Conservation (phyloP, 2,113 vertebrate genomes). For the Piprites chloris region DNA sequence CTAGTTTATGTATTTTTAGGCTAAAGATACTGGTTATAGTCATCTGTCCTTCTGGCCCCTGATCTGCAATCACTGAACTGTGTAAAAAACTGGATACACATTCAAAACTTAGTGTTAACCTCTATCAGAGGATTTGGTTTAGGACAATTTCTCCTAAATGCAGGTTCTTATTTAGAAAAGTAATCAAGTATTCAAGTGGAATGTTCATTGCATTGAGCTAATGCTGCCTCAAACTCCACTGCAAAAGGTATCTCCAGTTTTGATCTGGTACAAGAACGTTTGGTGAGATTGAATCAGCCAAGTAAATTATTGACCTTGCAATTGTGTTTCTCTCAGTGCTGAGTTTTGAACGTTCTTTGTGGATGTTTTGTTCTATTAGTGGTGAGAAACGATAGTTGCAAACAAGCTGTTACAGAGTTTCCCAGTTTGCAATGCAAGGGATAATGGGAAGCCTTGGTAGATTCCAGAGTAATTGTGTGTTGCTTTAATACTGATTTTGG, state of each 20-base stretch:
- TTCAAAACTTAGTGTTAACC: background rate
- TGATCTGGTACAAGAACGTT: background rate
- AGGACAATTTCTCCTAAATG: background rate
- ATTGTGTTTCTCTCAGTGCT: background rate
- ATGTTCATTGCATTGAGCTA: background rate
- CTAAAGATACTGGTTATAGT: background rate
- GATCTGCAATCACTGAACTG: background rate
- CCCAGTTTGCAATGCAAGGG: background rate
- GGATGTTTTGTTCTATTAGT: background rate
- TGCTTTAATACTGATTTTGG: background rate
- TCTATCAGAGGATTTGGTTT: background rate
- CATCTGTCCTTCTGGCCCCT: background rate
- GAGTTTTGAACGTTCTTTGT: background rate
- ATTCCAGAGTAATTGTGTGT: background rate
- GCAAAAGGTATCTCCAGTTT: background rate
- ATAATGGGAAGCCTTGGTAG: background rate
- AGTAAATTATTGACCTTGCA: constrained; percentile 1
- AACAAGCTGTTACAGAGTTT: background rate
- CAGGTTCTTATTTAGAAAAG: background rate
- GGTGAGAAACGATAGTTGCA: background rate
- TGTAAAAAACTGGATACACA: background rate
- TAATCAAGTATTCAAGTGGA: background rate
- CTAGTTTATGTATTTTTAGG: background rate
- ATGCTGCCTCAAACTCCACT: background rate
- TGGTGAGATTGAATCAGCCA: background rate